Evolutionary conservation across 1,140 invertebrate species (phyloP), one percentile per base, ranked within the genome.

Genomic region (Papilio helenus): DNA sequence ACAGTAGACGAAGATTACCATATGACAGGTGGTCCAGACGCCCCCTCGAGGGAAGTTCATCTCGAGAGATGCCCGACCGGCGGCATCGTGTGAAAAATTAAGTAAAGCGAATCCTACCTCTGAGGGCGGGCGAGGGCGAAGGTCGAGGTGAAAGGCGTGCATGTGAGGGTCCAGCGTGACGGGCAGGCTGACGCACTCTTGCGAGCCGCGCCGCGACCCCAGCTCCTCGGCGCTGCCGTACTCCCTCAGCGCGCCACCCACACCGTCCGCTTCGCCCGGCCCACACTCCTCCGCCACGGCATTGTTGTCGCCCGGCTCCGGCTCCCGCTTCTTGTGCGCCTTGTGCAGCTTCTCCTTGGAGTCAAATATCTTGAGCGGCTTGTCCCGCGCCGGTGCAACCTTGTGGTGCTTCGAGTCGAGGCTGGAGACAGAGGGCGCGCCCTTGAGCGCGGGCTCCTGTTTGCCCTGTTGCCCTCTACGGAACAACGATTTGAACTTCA

Each of bases 401-500:
- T 95, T 95, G 89, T 95, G 95, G 81, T 95, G 95, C 83, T 95
- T 94, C 9, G 92, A 95, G 86, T 94, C 94, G 84, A 95, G 91
- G 86, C 95, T 95, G 81, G 95, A 93, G 81, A 95, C 90, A 46
- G 95, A 94, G 81, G 95, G 89, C 79, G 95, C 94, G 26, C 92
- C 94, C 78, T 95, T 95, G 23, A 95, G 79, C 16, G 89, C 89
- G 23, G 88, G 79, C 87, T 93, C 89, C 87, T 93, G 91, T 80
- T 94, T 93, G 82, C 93, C 90, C 93, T 95, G 92, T 92, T 92
- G 95, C 88, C 96, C 96, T 96, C 97, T 97, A 95, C 97, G 96
- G 95, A 97, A 97, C 90, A 97, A 95, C 88, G 96, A 97, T 96
- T 97, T 97, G 92, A 97, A 96, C 96, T 97, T 97, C 96, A 97